Percentiles rank a stretch among this genome's conserved stretches.
These are phyloP conservation scores for Amphipyra berbera DNA, from an alignment of 2,888 invertebrate genomes.

Conservation along the genomic window DNA sequence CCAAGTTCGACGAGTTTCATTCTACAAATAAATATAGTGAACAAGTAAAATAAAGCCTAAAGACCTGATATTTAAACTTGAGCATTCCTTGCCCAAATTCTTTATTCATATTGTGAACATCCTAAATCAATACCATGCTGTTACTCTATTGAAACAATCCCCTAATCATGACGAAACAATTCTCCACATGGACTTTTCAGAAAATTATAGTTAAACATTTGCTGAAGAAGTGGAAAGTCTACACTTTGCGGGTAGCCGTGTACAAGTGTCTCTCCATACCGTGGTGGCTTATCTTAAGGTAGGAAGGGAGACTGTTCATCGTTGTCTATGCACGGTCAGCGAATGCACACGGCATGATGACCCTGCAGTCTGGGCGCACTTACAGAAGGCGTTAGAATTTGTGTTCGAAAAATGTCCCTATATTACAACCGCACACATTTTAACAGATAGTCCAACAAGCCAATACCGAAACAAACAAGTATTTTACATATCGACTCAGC, in stretches of 20 bases:
- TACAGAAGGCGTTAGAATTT: constrained; percentile 13
- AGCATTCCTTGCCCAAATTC: constrained; percentile 11
- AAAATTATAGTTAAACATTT: constrained; percentile 26
- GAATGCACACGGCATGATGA: constrained; percentile 34
- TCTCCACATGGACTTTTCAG: constrained; percentile 28
- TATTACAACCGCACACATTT: constrained; percentile 25
- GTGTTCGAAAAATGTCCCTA: constrained; percentile 19
- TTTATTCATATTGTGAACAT: constrained; percentile 11
- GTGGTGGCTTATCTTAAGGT: constrained; percentile 21
- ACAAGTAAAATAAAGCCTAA: neutral
- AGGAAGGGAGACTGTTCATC: constrained; percentile 12
- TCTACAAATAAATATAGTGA: no score
- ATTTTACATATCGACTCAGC: constrained; percentile 34
- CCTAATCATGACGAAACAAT: constrained; percentile 9
- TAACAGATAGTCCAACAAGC: constrained; percentile 35
- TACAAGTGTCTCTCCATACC: constrained; percentile 17
- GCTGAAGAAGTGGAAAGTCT: constrained; percentile 16
- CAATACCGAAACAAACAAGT: constrained; percentile 41
- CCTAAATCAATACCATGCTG: constrained; percentile 13
- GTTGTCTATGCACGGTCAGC: constrained; percentile 35
- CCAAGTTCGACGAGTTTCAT: no score
- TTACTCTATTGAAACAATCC: constrained; percentile 13
- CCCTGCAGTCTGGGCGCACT: constrained; percentile 21
- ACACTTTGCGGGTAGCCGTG: constrained; percentile 21
- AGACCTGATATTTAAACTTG: constrained; percentile 8